These are phyloP conservation scores for Dendropsophus ebraccatus DNA, from an alignment of 2,113 vertebrate genomes.

Conservation along the genomic window DNA sequence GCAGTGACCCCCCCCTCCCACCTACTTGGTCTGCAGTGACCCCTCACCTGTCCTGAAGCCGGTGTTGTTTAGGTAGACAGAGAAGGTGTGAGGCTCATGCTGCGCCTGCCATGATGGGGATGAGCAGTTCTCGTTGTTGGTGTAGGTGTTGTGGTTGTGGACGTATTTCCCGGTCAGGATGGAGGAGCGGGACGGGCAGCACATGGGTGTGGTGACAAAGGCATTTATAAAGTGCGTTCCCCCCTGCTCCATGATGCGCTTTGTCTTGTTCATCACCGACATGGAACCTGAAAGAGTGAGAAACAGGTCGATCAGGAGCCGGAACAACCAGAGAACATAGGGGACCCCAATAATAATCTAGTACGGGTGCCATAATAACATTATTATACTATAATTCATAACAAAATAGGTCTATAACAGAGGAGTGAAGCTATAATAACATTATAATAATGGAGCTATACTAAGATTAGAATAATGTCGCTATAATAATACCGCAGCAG, in stretches of 20 bases:
- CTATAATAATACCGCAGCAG: too few relatives aligned
- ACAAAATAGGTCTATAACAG: too few relatives aligned
- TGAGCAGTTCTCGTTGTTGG: constrained; percentile 98
- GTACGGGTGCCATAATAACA: too few relatives aligned
- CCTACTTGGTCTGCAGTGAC: too few relatives aligned
- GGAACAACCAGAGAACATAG: neutral
- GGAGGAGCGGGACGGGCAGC: constrained; percentile 94
- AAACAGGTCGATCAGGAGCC: neutral
- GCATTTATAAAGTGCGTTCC: constrained; percentile 94
- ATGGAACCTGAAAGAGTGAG: constrained; percentile 84
- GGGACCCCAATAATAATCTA: too few relatives aligned
- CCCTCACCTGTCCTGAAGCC: constrained; percentile 92
- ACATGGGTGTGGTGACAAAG: constrained; percentile 97
- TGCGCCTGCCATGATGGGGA: constrained; percentile 95
- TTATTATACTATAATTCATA: too few relatives aligned
- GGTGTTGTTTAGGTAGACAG: constrained; percentile 92
- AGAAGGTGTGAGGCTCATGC: constrained; percentile 91
- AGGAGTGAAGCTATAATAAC: too few relatives aligned
- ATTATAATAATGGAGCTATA: too few relatives aligned
- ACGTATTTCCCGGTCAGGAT: constrained; percentile 96
- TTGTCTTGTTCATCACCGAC: constrained; percentile 98
- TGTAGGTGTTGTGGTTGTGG: constrained; percentile 98
- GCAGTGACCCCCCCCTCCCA: too few relatives aligned
- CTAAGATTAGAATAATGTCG: too few relatives aligned
- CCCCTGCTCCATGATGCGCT: constrained; percentile 90